A percentile compares a stretch with the other conserved stretches of the same genome.
Evolutionary conservation across 2,888 invertebrate genomes (phyloP).

Genomic region (Xylocampa areola): DNA sequence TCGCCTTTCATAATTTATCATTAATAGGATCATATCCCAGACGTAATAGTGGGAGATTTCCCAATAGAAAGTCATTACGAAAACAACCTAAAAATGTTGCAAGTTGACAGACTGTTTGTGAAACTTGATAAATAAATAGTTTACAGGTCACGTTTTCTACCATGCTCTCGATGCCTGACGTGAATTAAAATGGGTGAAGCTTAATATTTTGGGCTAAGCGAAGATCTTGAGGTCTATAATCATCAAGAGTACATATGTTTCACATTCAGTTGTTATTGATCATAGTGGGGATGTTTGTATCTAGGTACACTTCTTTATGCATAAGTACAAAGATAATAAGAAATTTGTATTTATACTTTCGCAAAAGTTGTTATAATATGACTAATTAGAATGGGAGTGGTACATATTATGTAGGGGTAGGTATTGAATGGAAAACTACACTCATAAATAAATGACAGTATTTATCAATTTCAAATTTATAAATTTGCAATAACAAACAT

Average conservation of each 20-base stretch:
- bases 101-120: constrained; percentile 67
- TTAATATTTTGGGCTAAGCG: constrained; percentile 3
- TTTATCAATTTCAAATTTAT: too few relatives aligned
- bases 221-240: constrained; percentile 11
- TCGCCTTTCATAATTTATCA: not conserved
- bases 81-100: constrained; percentile 74
- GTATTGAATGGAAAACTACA: too few relatives aligned
- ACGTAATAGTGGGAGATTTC: constrained; percentile 6
- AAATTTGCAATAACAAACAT: too few relatives aligned
- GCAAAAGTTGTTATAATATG: not conserved
- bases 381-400: too few relatives aligned
- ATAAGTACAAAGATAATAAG: not conserved
- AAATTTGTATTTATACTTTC: not conserved
- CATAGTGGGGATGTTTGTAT: constrained; percentile 11
- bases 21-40: not conserved
- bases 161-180: constrained; percentile 71
- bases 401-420: too few relatives aligned
- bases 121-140: constrained; percentile 80
- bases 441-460: too few relatives aligned
- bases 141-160: constrained; percentile 83
- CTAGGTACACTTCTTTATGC: constrained; percentile 1
- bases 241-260: not conserved
- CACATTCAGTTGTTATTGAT: constrained; percentile 29
- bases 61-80: constrained; percentile 62
- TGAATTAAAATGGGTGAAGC: constrained; percentile 28